Conservation (phyloP, 92 coral and sea anemone genomes). For the Galaxea fascicularis region DNA sequence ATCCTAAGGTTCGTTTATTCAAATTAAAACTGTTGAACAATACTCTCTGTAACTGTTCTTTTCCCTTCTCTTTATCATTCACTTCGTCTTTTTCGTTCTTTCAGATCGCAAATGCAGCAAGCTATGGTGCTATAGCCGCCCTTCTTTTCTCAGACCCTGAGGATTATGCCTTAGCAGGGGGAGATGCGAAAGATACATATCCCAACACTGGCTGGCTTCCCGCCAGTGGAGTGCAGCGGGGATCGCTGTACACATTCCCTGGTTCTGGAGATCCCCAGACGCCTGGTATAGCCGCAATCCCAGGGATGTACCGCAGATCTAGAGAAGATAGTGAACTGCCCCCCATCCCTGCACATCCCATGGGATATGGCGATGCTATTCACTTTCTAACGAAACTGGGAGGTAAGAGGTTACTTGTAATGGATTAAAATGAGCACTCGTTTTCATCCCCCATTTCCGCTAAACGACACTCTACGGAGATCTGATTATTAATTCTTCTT, state of each 20-base stretch:
- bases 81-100: not conserved
- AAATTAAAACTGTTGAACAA: no score
- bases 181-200: conserved; percentile 60
- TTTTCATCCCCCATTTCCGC: no score
- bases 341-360: conserved; percentile 90
- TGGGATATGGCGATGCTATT: conserved; percentile 89
- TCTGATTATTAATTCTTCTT: no score
- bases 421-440: no score
- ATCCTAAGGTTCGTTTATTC: no score
- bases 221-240: conserved; percentile 89
- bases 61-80: not conserved
- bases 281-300: conserved; percentile 82
- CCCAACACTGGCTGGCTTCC: conserved; percentile 89
- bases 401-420: conserved; percentile 30
- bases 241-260: conserved; percentile 73
- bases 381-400: conserved; percentile 69
- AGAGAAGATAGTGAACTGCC: conserved; percentile 75
- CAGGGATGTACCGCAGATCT: conserved; percentile 76
- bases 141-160: conserved; percentile 88
- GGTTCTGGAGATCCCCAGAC: conserved; percentile 92
- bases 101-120: conserved; percentile 83
- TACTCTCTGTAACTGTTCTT: not conserved
- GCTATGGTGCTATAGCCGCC: conserved; percentile 84
- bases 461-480: no score
- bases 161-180: conserved; percentile 76